These are phyloP conservation scores for Lampris incognitus DNA, from an alignment of 2,113 vertebrate species.

Conservation along the genomic window DNA sequence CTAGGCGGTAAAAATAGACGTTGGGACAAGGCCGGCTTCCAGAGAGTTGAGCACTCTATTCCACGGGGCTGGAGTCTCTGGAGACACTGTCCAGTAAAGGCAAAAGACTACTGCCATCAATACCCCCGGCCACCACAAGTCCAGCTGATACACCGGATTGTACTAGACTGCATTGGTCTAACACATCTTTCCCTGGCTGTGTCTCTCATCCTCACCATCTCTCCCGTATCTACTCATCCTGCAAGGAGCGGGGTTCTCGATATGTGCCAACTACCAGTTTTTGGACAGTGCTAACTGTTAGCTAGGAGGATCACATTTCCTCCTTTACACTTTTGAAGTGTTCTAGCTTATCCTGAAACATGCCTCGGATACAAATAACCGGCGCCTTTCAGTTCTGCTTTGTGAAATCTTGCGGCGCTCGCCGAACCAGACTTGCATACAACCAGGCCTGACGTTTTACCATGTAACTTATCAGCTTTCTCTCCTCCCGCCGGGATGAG, in stretches of 20 bases:
- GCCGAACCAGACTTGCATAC: too few relatives aligned
- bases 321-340: not conserved
- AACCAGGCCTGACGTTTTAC: too few relatives aligned
- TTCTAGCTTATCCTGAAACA: too few relatives aligned
- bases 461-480: too few relatives aligned
- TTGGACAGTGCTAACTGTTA: conserved; percentile 21
- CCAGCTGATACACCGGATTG: not conserved
- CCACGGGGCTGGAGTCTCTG: conserved; percentile 58
- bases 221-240: conserved; percentile 18
- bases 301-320: conserved; percentile 13
- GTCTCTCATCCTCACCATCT: not conserved
- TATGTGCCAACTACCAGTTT: conserved; percentile 8
- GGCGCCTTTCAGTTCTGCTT: too few relatives aligned
- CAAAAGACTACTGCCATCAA: conserved; percentile 36
- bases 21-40: conserved; percentile 62
- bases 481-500: too few relatives aligned
- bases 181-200: conserved; percentile 31
- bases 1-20: conserved; percentile 74
- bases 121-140: conserved; percentile 29
- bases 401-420: too few relatives aligned
- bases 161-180: conserved; percentile 27
- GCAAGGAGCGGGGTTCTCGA: conserved; percentile 3
- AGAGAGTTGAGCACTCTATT: conserved; percentile 64
- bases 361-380: too few relatives aligned
- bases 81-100: conserved; percentile 40